Conservation (phyloP, 2,113 vertebrate genomes). For the Uria aalge region DNA sequence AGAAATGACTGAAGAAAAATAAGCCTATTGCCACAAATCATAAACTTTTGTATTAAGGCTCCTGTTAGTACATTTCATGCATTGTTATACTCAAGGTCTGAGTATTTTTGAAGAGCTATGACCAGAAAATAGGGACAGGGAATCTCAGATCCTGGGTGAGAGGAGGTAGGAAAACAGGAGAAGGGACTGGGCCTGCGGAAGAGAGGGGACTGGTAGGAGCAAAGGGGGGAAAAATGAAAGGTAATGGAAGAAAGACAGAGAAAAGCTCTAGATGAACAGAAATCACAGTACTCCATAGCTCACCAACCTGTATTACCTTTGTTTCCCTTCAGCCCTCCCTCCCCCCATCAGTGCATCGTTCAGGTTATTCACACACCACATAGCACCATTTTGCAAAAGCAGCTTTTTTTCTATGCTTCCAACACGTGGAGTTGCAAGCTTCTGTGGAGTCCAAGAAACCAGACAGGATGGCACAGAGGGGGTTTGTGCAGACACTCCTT, state of each 20-base stretch:
- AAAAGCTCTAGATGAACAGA: background rate
- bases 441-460: background rate
- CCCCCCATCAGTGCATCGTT: background rate
- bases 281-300: background rate
- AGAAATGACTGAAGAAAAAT: background rate
- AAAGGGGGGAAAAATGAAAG: background rate
- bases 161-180: background rate
- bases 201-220: background rate
- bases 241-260: background rate
- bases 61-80: background rate
- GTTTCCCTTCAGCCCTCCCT: background rate
- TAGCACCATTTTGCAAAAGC: background rate
- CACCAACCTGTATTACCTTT: background rate
- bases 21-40: background rate
- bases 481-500: background rate
- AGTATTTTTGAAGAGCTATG: background rate
- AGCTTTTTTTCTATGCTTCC: background rate
- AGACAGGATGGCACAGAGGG: background rate
- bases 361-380: background rate
- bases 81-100: background rate
- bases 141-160: background rate
- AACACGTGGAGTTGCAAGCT: fast-evolving
- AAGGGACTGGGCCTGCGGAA: background rate
- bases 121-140: background rate
- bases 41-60: background rate